Conservation (phyloP, 2,797 vertebrate genomes). For the Lemur catta region DNA sequence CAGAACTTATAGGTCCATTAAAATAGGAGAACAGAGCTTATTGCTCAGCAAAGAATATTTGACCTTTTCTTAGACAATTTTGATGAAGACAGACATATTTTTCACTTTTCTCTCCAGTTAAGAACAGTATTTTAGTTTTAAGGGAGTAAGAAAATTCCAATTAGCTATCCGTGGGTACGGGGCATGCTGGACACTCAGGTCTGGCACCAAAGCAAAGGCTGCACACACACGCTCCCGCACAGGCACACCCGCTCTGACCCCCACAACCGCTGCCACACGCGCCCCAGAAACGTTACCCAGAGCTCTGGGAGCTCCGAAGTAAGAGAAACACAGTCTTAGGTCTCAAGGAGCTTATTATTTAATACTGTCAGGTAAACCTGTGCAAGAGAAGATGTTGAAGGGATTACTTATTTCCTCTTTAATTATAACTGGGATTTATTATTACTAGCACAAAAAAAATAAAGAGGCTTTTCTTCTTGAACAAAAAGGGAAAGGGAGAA, state of each 20-base stretch:
- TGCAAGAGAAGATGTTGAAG: neutral
- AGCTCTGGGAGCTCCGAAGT: neutral
- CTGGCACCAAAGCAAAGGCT: neutral
- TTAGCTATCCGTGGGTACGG: neutral
- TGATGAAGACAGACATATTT: neutral
- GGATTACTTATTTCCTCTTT: neutral
- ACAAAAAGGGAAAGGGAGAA: neutral
- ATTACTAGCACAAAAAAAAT: neutral
- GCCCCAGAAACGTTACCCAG: neutral
- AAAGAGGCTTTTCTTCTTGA: neutral
- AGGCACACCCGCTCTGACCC: neutral
- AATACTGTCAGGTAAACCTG: neutral
- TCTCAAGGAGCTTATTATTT: neutral
- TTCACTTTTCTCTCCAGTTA: neutral
- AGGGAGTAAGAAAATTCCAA: neutral
- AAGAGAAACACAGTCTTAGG: neutral
- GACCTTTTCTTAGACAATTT: neutral
- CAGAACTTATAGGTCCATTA: neutral
- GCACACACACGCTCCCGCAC: rapidly evolving
- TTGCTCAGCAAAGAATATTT: neutral
- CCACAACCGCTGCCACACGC: too few relatives aligned
- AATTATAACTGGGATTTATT: neutral
- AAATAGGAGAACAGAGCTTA: neutral
- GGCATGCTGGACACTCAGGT: neutral
- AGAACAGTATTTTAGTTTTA: constrained; percentile 17